Evolutionary conservation across 2,797 vertebrate species (phyloP).

Genomic region (Mionectes olivaceus): DNA sequence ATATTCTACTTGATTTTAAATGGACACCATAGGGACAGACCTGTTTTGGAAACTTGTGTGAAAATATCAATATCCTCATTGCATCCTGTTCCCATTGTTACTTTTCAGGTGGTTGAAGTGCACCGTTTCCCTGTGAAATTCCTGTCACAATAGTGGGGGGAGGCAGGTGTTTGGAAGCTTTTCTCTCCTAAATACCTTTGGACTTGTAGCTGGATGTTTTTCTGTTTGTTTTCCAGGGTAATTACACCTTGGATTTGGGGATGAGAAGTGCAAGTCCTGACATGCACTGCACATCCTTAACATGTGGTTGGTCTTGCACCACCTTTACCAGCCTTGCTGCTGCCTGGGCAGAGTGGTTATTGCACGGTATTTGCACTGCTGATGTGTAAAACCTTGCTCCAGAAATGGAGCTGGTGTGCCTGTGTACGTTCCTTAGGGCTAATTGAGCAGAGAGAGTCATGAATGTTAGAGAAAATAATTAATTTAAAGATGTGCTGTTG

Average conservation of each 20-base stretch:
- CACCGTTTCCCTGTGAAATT: conserved; percentile 39
- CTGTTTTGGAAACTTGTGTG: conserved; percentile 40
- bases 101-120: conserved; percentile 16
- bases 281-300: not conserved
- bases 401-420: not conserved
- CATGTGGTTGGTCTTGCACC: not conserved
- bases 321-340: not conserved
- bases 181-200: not conserved
- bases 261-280: not conserved
- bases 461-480: not conserved
- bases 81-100: conserved; percentile 57
- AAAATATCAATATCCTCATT: conserved; percentile 10
- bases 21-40: not conserved
- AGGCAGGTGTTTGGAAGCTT: conserved; percentile 12
- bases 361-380: not conserved
- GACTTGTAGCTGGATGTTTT: not conserved
- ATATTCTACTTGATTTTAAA: conserved; percentile 43
- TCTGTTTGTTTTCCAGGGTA: not conserved
- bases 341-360: not conserved
- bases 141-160: conserved; percentile 36
- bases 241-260: not conserved
- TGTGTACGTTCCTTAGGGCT: not conserved
- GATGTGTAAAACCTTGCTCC: not conserved
- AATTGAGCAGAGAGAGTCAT: not conserved
- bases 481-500: not conserved